Evolutionary conservation across 2,797 vertebrate species (phyloP), one percentile per base, ranked within the genome.

Genomic region (Rhyacichthys aspro): DNA sequence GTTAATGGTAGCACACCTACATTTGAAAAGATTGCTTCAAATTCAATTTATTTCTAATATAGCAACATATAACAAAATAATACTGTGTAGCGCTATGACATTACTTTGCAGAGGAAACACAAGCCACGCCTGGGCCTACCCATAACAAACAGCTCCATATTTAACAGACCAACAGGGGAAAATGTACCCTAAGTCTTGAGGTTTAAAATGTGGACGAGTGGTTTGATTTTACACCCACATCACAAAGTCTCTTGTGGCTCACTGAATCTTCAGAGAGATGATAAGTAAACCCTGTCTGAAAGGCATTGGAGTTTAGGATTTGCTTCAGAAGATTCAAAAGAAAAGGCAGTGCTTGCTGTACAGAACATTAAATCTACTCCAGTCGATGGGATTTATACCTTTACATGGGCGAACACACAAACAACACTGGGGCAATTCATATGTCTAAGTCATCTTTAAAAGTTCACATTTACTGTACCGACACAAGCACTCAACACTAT

Each of bases 361-460:
- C 44, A 39, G 59, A 67, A 63, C 41, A 60, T 62, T 63, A 72
- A 8, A 39, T 39, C 34, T 55, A 55, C 57, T 46, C 16, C 41
- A 42, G 41, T 56, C 28, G 42, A 69, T 70, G 53, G 2, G 32
- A 70, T 65, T 63, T 41, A 58, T 36, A 46, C 52, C 39, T 56
- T 73, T n/a, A n/a, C n/a, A n/a, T n/a, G n/a, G n/a, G n/a, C n/a
- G 55, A 72, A 73, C 70, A 54, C 16, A 60, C 23, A 9, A 44
- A 62, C 18, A 42, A 28, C 10, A 23, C 34, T 72, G 37, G 15
- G 6, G 64, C 28, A 23, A 43, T 43, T 68, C 41, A 58, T 33
- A 64, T 15, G 59, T 72, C 11, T 11, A 38, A 43, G 43, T 11
- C 18, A 47, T 8, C 1, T 60, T 37, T 37, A 34, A 11, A 45